Base-by-base conservation (phyloP, 1,140 invertebrate species). In the Pseudomyrmex gracilis region DNA sequence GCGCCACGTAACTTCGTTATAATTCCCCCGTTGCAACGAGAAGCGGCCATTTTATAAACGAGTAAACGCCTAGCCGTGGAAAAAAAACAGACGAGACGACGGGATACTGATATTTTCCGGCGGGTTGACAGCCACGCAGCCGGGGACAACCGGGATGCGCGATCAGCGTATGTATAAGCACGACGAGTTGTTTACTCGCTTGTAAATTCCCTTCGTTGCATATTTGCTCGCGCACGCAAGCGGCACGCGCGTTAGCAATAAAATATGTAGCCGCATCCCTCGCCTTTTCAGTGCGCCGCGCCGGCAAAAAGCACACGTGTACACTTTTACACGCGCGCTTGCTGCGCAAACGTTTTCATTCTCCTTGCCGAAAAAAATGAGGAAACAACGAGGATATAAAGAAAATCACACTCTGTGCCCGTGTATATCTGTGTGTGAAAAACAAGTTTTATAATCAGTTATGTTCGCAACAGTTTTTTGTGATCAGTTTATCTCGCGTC, bases 311-410 rank as follows among this genome's bases (percentile, higher is more conserved):
- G 51, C 43, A 10, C 10, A 17, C 13, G 17, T 43, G 43, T 15
- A 47, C 64, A 12, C 70, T 70, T 58, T 20, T 34, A 34, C 7
- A 34, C 5, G 7, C 66, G 43, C 20, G 17, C 34, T 8, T 24
- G 66, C 63, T 20, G 15, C 20, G 76, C n/a, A 70, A 70, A 71
- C 53, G 76, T 80, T 80, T 80, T 70, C 67, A 47, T 80, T 71
- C 53, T 53, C 8, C 24, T 24, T 68, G 74, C 43, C 63, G 34
- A 47, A 47, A 51, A 55, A 51, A 73, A 34, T 9, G 0, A 4
- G 2, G 7, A 0, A 0, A 1, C 1, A 3, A 20, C 7, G 17
- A 17, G 1, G 13, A n/a, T 9, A 2, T 17, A 78, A 49, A 45
- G 20, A 10, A 8, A 43, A 47, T 1, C 12, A 47, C 9, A 53